phyloP scores from a whole-genome alignment of 2,888 invertebrate genomes.

The Cryptus armator region DNA sequence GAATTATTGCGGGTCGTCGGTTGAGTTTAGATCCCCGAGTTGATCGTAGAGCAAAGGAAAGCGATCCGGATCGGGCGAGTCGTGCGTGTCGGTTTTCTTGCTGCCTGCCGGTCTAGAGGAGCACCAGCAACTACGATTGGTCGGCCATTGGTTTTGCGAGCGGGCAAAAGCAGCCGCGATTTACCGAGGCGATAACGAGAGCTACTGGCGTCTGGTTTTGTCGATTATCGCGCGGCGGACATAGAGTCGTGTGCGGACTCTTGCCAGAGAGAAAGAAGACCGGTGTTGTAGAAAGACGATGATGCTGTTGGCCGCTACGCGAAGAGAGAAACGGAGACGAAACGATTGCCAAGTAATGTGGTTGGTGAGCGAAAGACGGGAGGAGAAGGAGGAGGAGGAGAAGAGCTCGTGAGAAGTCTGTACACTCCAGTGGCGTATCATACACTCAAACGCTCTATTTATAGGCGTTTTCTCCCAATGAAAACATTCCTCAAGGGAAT shows the following conservation, averaged over 20 bases:
- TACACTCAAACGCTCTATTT: conserved; percentile 38
- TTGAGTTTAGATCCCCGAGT: conserved; percentile 1
- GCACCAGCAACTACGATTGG: background rate
- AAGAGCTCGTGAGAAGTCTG: background rate
- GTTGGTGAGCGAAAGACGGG: background rate
- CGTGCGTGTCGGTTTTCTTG: conserved; percentile 63
- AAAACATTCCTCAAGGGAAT: conserved; percentile 49
- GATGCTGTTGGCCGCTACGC: background rate
- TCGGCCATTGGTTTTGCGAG: conserved; percentile 1
- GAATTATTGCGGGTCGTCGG: conserved; percentile 15
- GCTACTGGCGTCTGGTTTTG: conserved; percentile 52
- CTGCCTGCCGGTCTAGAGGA: background rate
- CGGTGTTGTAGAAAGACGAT: conserved; percentile 10
- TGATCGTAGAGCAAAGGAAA: conserved; percentile 33
- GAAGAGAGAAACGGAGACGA: conserved; percentile 14
- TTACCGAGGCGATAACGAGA: conserved; percentile 56
- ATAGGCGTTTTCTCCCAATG: conserved; percentile 40
- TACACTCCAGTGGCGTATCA: conserved; percentile 9
- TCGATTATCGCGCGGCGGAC: conserved; percentile 35
- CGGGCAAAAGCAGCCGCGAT: conserved; percentile 27
- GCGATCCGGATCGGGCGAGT: conserved; percentile 60
- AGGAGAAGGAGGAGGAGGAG: background rate
- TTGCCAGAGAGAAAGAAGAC: conserved; percentile 34
- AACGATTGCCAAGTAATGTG: conserved; percentile 13
- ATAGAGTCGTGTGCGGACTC: conserved; percentile 9